Evolutionary conservation across 2,888 invertebrate genomes (phyloP).

Genomic region (Thereva unica): DNA sequence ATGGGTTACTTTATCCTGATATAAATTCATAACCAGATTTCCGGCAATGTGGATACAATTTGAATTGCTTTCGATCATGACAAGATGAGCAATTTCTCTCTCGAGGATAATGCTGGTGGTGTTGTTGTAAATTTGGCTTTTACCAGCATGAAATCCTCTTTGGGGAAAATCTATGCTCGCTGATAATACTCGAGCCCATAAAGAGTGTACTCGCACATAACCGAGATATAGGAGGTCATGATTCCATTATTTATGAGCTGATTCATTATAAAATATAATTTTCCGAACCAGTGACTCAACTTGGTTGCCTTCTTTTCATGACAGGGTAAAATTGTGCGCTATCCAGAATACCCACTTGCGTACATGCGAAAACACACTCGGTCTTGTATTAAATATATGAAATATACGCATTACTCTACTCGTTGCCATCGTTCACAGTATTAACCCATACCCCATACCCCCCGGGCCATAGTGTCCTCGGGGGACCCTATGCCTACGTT

Average conservation of each 20-base stretch:
- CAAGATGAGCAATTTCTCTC: slow-evolving; percentile 20
- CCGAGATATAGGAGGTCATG: slow-evolving; percentile 22
- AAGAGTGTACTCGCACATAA: slow-evolving; percentile 16
- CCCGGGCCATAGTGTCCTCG: too few relatives aligned
- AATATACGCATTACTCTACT: neutral
- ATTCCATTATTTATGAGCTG: slow-evolving; percentile 56
- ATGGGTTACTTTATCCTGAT: slow-evolving; percentile 10
- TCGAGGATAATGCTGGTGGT: slow-evolving; percentile 11
- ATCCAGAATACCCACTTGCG: slow-evolving; percentile 34
- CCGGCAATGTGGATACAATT: neutral
- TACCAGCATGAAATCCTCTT: slow-evolving; percentile 30
- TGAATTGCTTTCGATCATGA: slow-evolving; percentile 26
- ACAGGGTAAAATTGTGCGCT: slow-evolving; percentile 10
- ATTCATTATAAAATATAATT: slow-evolving; percentile 52
- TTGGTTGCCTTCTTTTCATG: slow-evolving; percentile 42
- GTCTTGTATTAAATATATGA: slow-evolving; percentile 5
- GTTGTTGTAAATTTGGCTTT: slow-evolving; percentile 28
- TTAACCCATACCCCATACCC: neutral
- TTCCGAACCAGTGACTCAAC: slow-evolving; percentile 55
- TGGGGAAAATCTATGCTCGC: slow-evolving; percentile 17
- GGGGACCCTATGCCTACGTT: neutral
- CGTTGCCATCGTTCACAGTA: slow-evolving; percentile 1
- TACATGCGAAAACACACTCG: slow-evolving; percentile 26
- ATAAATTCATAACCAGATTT: slow-evolving; percentile 7
- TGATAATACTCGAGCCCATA: slow-evolving; percentile 14